A percentile compares a stretch with the other conserved stretches of the same genome.
Evolutionary conservation across 2,797 vertebrate genomes (phyloP).

Genomic region (Thaleichthys pacificus): DNA sequence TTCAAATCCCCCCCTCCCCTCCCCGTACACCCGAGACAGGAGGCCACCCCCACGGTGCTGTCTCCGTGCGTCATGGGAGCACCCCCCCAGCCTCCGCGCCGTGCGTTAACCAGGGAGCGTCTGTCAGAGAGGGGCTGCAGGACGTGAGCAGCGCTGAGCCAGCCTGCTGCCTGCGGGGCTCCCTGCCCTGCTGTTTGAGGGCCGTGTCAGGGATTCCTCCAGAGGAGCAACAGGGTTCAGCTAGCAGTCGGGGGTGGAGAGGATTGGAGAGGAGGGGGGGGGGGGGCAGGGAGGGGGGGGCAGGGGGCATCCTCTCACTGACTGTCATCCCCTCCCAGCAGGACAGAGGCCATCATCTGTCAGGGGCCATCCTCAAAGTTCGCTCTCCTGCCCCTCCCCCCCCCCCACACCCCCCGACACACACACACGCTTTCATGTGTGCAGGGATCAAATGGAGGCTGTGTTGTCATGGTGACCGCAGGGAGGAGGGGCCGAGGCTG

Average conservation of each 20-base stretch:
- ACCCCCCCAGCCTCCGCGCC: no score
- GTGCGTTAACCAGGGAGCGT: neutral
- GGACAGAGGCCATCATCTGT: slow-evolving; percentile 67
- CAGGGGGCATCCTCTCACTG: slow-evolving; percentile 40
- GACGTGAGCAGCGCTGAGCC: slow-evolving; percentile 49
- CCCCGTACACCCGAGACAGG: slow-evolving; percentile 5
- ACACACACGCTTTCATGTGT: slow-evolving; percentile 58
- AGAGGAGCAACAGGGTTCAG: slow-evolving; percentile 72
- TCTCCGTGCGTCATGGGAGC: no score
- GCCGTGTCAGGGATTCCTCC: slow-evolving; percentile 74
- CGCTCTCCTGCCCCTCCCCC: slow-evolving; percentile 49
- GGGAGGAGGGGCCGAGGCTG: slow-evolving; percentile 28
- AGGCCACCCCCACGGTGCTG: no score
- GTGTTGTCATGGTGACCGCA: slow-evolving; percentile 55
- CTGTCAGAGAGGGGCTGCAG: neutral
- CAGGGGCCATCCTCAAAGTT: slow-evolving; percentile 67
- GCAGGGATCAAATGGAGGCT: slow-evolving; percentile 65
- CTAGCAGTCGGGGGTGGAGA: slow-evolving; percentile 65
- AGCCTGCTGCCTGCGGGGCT: slow-evolving; percentile 52
- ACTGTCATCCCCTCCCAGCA: slow-evolving; percentile 37
- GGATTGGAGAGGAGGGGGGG: neutral
- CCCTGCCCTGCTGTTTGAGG: slow-evolving; percentile 79
- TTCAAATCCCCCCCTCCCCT: neutral
- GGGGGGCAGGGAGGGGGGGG: neutral
- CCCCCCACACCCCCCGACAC: slow-evolving; percentile 34